Evolutionary conservation across 1,140 invertebrate species (phyloP), one percentile per base, ranked within the genome.

Genomic region (Plutomurus gul): DNA sequence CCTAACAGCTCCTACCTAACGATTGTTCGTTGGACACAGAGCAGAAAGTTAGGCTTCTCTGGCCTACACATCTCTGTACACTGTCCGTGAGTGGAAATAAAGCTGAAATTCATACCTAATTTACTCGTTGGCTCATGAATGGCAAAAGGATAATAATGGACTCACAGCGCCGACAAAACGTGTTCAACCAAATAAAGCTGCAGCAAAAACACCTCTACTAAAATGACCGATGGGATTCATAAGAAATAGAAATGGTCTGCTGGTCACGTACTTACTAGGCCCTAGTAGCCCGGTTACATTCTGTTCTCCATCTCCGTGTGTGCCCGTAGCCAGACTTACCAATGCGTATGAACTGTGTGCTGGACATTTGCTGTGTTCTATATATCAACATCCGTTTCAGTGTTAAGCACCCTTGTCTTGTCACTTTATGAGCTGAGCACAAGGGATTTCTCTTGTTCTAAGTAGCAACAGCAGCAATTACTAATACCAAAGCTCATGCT

Each of bases 201-300:
- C 3, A 65, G 25, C 13, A 65, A 65, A 65, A 65, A 65, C 56
- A 30, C 11, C 13, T 16, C 25, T n/a, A n/a, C n/a, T 60, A 36
- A 65, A 65, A 33, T 36, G 4, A 30, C 56, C 27, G 16, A 65
- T 65, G 30, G 30, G 11, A 65, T 65, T n/a, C 56, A 65, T 65
- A 30, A 65, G 56, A 43, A 72, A 72, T 39, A 72, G 70, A 72
- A 72, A 43, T 40, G 70, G 18, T 72, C 39, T 72, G 36, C 40
- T 46, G 37, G 70, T 40, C 70, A 72, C 70, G 70, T 72, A n/a
- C n/a, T n/a, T n/a, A n/a, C n/a, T n/a, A 72, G 37, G 40, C 18
- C 70, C 37, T 72, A 25, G 16, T 72, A 18, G 36, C 36, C 25
- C 36, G 36, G 36, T 72, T 39, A 40, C 18, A 72, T 72, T 72